Percentiles rank a stretch among this genome's conserved stretches.
Conservation (phyloP, 2,113 vertebrate species). For the Macquaria australasica region DNA sequence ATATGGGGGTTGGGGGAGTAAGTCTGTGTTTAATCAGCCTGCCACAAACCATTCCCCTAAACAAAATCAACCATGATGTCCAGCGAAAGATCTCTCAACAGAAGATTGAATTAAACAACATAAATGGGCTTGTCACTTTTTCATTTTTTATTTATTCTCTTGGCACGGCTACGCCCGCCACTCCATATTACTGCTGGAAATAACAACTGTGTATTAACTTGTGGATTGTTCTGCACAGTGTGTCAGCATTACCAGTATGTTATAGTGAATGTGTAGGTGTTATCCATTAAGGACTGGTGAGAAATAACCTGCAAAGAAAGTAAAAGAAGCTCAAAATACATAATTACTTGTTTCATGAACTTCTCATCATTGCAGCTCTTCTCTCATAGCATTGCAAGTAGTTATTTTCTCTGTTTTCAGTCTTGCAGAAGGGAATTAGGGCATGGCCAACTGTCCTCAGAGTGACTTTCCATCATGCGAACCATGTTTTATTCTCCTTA, state of each 20-base stretch:
- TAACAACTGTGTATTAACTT: slow-evolving; percentile 52
- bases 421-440: slow-evolving; percentile 39
- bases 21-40: slow-evolving; percentile 77
- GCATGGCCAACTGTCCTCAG: slow-evolving; percentile 64
- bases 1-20: slow-evolving; percentile 42
- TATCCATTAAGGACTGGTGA: not conserved
- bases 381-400: not conserved
- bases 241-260: not conserved
- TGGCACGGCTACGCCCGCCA: slow-evolving; percentile 35
- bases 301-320: not conserved
- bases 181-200: slow-evolving; percentile 62
- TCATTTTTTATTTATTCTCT: slow-evolving; percentile 69
- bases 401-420: slow-evolving; percentile 12
- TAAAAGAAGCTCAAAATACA: not conserved
- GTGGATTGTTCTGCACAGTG: slow-evolving; percentile 30
- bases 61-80: slow-evolving; percentile 76
- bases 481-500: slow-evolving; percentile 47
- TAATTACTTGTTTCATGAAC: not conserved
- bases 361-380: not conserved
- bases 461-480: slow-evolving; percentile 57
- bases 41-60: slow-evolving; percentile 69
- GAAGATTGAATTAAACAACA: slow-evolving; percentile 75
- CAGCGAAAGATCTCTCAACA: slow-evolving; percentile 62
- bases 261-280: not conserved
- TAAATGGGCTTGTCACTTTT: slow-evolving; percentile 74